Evolutionary conservation across 23 tunicate species (phyloP).

Genomic region (Oikopleura dioica): DNA sequence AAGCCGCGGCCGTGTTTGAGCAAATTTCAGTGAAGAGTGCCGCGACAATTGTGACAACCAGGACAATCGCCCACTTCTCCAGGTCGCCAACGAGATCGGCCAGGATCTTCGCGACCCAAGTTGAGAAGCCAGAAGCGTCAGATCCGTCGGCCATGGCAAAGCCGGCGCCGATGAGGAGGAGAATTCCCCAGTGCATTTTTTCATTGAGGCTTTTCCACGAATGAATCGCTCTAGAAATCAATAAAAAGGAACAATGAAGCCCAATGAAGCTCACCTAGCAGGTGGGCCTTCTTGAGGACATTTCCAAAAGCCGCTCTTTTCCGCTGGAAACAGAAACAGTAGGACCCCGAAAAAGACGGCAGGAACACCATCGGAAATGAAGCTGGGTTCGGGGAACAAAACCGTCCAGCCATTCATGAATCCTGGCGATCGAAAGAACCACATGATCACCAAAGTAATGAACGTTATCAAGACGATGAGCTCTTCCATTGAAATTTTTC

Average conservation of each 20-base stretch:
- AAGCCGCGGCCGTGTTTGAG: constrained; percentile 73
- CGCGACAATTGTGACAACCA: constrained; percentile 51
- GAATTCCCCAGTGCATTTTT: constrained; percentile 24
- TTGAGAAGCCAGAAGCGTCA: constrained; percentile 19
- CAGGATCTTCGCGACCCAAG: constrained; percentile 54
- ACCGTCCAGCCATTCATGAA: constrained; percentile 46
- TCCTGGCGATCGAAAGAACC: constrained; percentile 61
- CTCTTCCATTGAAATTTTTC: constrained; percentile 14
- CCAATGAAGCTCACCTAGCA: too few relatives aligned
- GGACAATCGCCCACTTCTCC: constrained; percentile 46
- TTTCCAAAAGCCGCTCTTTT: constrained; percentile 15
- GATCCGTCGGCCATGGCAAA: constrained; percentile 28
- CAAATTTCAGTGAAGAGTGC: constrained; percentile 75
- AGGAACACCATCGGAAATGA: not conserved
- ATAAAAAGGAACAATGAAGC: too few relatives aligned
- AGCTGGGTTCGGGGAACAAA: constrained; percentile 18
- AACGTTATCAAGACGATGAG: constrained; percentile 23
- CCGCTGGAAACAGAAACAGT: constrained; percentile 13
- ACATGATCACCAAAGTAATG: constrained; percentile 19
- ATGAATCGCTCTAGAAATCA: constrained; percentile 2
- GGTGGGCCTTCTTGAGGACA: not conserved
- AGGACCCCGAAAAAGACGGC: not conserved
- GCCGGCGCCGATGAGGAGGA: constrained; percentile 25
- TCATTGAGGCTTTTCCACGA: constrained; percentile 19
- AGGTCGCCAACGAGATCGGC: constrained; percentile 17